Percentiles rank a stretch among this genome's conserved stretches.
Conservation (phyloP, 2,888 invertebrate genomes). For the Elysia crispata region DNA sequence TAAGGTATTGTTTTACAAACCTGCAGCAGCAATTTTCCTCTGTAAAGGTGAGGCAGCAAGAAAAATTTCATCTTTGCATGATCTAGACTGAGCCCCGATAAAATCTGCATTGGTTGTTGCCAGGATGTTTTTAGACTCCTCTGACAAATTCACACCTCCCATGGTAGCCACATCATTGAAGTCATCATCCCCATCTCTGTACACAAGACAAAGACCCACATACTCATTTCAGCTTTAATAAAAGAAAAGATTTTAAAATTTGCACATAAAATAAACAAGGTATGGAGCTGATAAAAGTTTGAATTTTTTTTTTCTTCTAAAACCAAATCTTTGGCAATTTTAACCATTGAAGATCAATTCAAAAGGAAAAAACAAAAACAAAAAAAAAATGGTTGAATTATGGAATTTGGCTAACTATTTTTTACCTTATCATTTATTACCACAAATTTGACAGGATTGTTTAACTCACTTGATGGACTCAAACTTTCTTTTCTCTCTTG, state of each 20-base stretch:
- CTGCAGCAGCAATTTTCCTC: conserved; percentile 86
- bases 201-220: not conserved
- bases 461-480: conserved; percentile 72
- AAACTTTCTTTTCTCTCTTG: conserved; percentile 72
- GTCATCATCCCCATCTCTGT: conserved; percentile 92
- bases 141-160: conserved; percentile 98
- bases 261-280: too few relatives aligned
- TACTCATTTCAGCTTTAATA: too few relatives aligned
- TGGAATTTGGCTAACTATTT: too few relatives aligned
- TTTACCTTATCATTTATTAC: too few relatives aligned
- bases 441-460: too few relatives aligned
- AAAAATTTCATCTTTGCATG: conserved; percentile 94
- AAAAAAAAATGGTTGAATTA: too few relatives aligned
- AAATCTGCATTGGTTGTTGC: conserved; percentile 88
- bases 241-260: too few relatives aligned
- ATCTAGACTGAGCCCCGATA: conserved; percentile 91
- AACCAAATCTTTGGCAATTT: too few relatives aligned
- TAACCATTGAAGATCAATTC: too few relatives aligned
- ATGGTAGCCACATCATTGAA: conserved; percentile 99
- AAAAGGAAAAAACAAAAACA: too few relatives aligned
- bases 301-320: too few relatives aligned
- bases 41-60: conserved; percentile 85
- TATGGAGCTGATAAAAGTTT: too few relatives aligned
- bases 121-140: conserved; percentile 95
- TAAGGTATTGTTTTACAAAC: conserved; percentile 75